Percentiles rank a stretch among this genome's conserved stretches.
phyloP scores from a whole-genome alignment of 2,113 vertebrate species.

The Agapornis roseicollis region DNA sequence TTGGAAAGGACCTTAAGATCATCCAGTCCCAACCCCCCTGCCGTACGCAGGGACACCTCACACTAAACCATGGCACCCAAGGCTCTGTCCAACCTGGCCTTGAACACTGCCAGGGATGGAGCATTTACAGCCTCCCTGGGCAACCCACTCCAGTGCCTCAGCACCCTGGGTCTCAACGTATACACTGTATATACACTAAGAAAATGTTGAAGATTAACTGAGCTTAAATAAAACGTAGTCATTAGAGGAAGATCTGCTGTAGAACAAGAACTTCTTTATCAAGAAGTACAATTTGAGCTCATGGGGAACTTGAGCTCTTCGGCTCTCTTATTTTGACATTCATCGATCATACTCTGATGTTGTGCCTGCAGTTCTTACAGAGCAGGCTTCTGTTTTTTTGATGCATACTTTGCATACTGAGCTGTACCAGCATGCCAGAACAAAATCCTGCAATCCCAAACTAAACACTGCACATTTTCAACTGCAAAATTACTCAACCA shows the following conservation, averaged over 20 bases:
- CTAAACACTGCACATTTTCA: not conserved
- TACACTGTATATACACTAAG: not conserved
- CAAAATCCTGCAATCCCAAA: not conserved
- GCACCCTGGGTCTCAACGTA: not conserved
- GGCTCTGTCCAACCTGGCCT: too few species aligned
- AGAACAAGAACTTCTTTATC: not conserved
- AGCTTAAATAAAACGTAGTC: not conserved
- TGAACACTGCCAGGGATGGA: too few species aligned
- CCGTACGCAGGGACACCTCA: too few species aligned
- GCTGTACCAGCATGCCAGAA: not conserved
- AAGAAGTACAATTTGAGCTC: not conserved
- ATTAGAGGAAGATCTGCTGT: not conserved
- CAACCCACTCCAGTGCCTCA: too few species aligned
- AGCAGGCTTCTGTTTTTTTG: not conserved
- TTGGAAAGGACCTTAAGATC: too few species aligned
- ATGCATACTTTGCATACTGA: not conserved
- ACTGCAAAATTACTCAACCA: not conserved
- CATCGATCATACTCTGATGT: accelerated
- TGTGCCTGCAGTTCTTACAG: not conserved
- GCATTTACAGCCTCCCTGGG: too few species aligned
- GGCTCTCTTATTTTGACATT: not conserved
- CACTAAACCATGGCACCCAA: too few species aligned
- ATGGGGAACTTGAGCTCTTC: not conserved
- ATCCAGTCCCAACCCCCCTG: too few species aligned
- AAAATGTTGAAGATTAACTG: not conserved